Evolutionary conservation across 2,888 invertebrate genomes (phyloP).

Genomic region (Digitonthophagus gazella): DNA sequence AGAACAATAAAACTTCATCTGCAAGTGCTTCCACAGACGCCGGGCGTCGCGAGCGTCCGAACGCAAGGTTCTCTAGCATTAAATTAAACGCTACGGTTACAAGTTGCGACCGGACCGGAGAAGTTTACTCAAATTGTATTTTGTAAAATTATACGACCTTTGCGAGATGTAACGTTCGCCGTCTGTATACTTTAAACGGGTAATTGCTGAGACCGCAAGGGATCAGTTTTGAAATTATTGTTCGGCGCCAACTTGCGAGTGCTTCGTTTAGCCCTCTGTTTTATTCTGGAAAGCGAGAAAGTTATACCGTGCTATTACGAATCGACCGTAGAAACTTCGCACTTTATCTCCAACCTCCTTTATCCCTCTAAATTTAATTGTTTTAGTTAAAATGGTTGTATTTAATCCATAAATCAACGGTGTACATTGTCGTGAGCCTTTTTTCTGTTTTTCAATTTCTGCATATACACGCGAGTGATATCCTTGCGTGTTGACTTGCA

Average conservation of each 20-base stretch:
- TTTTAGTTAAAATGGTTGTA: neutral
- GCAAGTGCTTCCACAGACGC: neutral
- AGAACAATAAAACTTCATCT: neutral
- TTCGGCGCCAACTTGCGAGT: constrained; percentile 10
- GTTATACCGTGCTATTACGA: neutral
- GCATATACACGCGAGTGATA: too few species aligned
- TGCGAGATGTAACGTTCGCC: constrained; percentile 14
- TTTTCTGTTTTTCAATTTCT: too few species aligned
- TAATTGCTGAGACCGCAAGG: constrained; percentile 15
- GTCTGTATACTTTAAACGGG: constrained; percentile 12
- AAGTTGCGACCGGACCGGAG: constrained; percentile 6
- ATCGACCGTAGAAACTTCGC: neutral
- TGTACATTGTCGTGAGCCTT: too few species aligned
- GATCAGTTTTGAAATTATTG: constrained; percentile 18
- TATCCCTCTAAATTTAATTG: neutral
- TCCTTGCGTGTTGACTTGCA: too few species aligned
- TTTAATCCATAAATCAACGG: too few species aligned
- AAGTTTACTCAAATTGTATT: constrained; percentile 14
- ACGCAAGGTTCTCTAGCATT: too few species aligned
- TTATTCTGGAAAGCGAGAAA: neutral
- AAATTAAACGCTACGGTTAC: constrained; percentile 15
- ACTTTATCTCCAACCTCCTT: neutral
- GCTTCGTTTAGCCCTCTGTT: neutral
- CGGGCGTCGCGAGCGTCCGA: too few species aligned
- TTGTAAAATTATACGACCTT: constrained; percentile 18